Evolutionary conservation across 2,888 invertebrate species (phyloP).

Genomic region (Notodonta ziczac): DNA sequence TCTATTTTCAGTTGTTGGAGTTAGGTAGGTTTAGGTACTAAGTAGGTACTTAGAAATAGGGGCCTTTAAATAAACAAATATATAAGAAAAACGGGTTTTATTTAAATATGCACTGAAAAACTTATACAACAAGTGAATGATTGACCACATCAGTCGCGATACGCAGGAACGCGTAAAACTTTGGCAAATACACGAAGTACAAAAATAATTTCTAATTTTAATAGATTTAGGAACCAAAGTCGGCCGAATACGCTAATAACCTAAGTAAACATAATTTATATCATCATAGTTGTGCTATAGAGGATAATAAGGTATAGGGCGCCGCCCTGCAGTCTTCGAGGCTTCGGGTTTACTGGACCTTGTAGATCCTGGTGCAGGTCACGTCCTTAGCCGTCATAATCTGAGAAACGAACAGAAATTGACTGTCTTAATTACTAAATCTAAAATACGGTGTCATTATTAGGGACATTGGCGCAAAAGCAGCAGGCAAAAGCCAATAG

Average conservation of each 20-base stretch:
- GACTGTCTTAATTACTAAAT: no score
- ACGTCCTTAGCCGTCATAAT: slow-evolving; percentile 89
- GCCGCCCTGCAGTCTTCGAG: slow-evolving; percentile 69
- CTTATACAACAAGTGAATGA: slow-evolving; percentile 69
- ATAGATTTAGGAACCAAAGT: slow-evolving; percentile 44
- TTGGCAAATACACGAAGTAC: slow-evolving; percentile 61
- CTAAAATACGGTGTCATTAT: no score
- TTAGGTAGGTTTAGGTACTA: no score
- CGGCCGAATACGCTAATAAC: slow-evolving; percentile 42
- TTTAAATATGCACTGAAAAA: slow-evolving; percentile 79
- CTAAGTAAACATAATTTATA: slow-evolving; percentile 70
- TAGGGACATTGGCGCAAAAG: no score
- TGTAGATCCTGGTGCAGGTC: slow-evolving; percentile 90
- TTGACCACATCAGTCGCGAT: slow-evolving; percentile 27
- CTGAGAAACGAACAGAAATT: slow-evolving; percentile 66
- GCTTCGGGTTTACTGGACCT: slow-evolving; percentile 79
- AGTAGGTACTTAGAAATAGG: no score
- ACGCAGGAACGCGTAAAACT: slow-evolving; percentile 51
- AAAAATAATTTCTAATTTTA: slow-evolving; percentile 57
- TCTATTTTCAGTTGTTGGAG: no score
- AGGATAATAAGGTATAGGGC: slow-evolving; percentile 41
- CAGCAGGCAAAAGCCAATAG: no score
- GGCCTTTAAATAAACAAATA: slow-evolving; percentile 18
- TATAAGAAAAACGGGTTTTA: slow-evolving; percentile 51
- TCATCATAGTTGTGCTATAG: slow-evolving; percentile 68